Base-by-base conservation (phyloP, 2,113 vertebrate genomes). In the Tinamus guttatus region DNA sequence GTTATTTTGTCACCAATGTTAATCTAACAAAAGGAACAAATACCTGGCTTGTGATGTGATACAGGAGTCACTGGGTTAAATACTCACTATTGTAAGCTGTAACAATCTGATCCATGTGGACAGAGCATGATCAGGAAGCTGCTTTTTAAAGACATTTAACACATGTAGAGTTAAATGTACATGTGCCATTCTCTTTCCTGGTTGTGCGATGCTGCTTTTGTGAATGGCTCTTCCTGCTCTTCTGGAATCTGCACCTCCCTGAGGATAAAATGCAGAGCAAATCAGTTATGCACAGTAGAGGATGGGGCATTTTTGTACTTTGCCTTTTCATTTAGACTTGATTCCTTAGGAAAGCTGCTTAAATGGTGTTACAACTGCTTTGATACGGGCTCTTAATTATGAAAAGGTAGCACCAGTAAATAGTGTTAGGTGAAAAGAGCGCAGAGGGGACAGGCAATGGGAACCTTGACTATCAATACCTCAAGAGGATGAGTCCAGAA, bases 341-440 rank as follows among this genome's bases (percentile, higher is more conserved):
- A 95, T 97, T 94, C 92, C 93, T 96, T 59, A 80, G 93, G 89
- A 97, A 96, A 97, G 94, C 95, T 88, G 90, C 91, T 95, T 97
- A 96, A 95, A 88, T 78, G 92, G 95, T 94, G 92, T 97, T 96
- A 96, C 92, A 95, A 88, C 84, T 95, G 87, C 93, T 97, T 97
- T 96, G 95, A 90, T 96, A 97, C 16, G 80, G 94, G 36, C 84
- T 85, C 85, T 94, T 97, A 97, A 96, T 96, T 96, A 90, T 96
- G 92, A 96, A 96, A 97, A 97, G 90, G 95, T 96, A 85, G 67
- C 69, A 81, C 43, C 82, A 85, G 91, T 82, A 96, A 97, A 97
- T 95, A 97, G 70, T 0, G 74, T 97, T 96, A 92, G 90, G 92
- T 91, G 90, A 97, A 94, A 96, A 96, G 87, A 95, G 79, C 3